Base-by-base conservation (phyloP, 2,888 invertebrate species). In the Orthosia gothica region DNA sequence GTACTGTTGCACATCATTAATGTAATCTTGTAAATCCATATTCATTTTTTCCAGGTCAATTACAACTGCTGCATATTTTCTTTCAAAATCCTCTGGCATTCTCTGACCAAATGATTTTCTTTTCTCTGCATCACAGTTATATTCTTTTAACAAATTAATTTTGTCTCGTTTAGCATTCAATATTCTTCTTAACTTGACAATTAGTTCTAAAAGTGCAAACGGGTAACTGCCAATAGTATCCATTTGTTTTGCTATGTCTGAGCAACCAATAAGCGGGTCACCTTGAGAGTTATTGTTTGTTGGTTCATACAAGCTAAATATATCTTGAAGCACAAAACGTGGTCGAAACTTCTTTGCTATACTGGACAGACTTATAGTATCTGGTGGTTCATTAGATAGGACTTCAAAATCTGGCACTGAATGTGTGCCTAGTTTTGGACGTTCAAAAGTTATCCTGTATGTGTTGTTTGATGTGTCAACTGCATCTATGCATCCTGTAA, bases 321-420 rank as follows among this genome's bases (percentile, higher is more conserved):
- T 95, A 81, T 97, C 97, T 80, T 97, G 97, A 82, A 97, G 93
- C 23, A 97, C 96, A 89, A 97, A 97, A 67, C 98, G 97, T 5
- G 98, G 98, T 79, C 98, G 97, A 88, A 98, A 98, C 89, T 98
- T 98, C 89, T 98, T 98, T 45, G 98, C 97, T 90, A 99, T 98
- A 81, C 98, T 98, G 55, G 98, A 97, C 57, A 99, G 96, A 66
- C 98, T 98, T 89, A 99, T 98, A 40, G 99, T 99, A 92, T 99
- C 99, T 59, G 98, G 98, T 59, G 98, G 98, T 88, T 99, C 99
- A 93, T 99, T 99, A 3, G 99, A 99, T 93, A 99, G 97, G 81
- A 99, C 99, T 97, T 99, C 99, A 96, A 98, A 99, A 95, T 99
- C 99, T 32, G 99, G 99, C 79, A 99, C 98, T 70, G 99, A 99